Evolutionary conservation across 2,113 vertebrate genomes (phyloP).

Genomic region (Grammomys surdaster): DNA sequence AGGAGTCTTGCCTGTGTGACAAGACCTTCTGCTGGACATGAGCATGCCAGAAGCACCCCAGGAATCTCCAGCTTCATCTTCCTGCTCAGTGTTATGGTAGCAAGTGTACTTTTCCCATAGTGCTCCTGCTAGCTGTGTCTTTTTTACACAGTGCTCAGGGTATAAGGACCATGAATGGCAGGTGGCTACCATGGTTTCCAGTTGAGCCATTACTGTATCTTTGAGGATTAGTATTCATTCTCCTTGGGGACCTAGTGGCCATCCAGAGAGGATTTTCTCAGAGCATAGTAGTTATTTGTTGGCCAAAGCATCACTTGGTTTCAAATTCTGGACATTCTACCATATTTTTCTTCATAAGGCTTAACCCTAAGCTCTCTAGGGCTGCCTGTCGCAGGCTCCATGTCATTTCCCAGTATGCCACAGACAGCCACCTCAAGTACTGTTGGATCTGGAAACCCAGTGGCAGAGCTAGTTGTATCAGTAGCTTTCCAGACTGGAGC

Average conservation of each 20-base stretch:
- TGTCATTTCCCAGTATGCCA: fast-evolving
- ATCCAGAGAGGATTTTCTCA: background rate
- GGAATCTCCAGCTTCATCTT: background rate
- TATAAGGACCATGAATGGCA: background rate
- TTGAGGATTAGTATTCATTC: background rate
- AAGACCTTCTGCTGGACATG: background rate
- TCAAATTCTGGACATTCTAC: background rate
- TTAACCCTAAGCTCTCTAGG: background rate
- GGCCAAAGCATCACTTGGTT: background rate
- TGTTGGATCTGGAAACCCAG: background rate
- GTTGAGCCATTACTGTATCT: background rate
- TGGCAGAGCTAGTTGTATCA: background rate
- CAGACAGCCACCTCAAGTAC: background rate
- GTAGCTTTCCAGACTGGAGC: background rate
- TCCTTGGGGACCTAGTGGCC: background rate
- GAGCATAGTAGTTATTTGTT: background rate
- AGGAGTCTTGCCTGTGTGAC: background rate
- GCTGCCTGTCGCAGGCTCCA: background rate
- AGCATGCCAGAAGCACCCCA: background rate
- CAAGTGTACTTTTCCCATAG: background rate
- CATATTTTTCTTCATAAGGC: background rate
- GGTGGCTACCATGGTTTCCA: background rate
- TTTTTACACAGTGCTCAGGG: background rate
- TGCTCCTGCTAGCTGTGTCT: background rate
- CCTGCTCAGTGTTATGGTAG: background rate